These are phyloP conservation scores for Tokudaia muenninki DNA, from an alignment of 2,797 vertebrate genomes.

Conservation along the genomic window DNA sequence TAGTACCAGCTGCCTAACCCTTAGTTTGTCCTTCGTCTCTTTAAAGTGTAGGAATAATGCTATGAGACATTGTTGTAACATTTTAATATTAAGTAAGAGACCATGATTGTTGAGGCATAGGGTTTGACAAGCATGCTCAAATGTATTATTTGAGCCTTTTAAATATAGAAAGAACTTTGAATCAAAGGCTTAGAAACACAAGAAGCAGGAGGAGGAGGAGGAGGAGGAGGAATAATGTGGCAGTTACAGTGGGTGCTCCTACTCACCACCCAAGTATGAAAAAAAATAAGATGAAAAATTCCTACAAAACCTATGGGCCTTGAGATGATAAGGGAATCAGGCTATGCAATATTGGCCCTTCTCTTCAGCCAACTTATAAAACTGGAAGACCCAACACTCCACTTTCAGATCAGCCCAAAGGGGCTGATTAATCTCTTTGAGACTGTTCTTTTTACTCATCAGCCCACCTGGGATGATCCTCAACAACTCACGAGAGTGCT, in stretches of 20 bases:
- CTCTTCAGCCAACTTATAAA: too few relatives aligned
- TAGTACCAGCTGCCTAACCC: not conserved
- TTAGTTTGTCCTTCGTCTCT: not conserved
- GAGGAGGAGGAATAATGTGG: not conserved
- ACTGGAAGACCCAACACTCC: too few relatives aligned
- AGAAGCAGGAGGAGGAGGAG: not conserved
- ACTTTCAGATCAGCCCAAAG: too few relatives aligned
- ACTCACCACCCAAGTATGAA: not conserved
- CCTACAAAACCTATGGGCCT: not conserved
- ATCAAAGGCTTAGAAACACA: not conserved
- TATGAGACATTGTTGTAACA: not conserved
- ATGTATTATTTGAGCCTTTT: not conserved
- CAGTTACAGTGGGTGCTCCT: not conserved
- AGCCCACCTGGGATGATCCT: too few relatives aligned
- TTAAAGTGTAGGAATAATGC: not conserved
- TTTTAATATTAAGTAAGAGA: not conserved
- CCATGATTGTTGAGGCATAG: not conserved
- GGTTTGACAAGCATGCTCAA: not conserved
- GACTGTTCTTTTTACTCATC: too few relatives aligned
- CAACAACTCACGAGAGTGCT: too few relatives aligned
- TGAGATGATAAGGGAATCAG: too few relatives aligned
- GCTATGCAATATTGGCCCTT: too few relatives aligned
- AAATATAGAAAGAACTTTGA: not conserved
- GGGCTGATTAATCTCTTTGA: too few relatives aligned
- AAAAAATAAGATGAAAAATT: not conserved